phyloP scores from a whole-genome alignment of 1,140 invertebrate species.

The Pseudoatta argentina region DNA sequence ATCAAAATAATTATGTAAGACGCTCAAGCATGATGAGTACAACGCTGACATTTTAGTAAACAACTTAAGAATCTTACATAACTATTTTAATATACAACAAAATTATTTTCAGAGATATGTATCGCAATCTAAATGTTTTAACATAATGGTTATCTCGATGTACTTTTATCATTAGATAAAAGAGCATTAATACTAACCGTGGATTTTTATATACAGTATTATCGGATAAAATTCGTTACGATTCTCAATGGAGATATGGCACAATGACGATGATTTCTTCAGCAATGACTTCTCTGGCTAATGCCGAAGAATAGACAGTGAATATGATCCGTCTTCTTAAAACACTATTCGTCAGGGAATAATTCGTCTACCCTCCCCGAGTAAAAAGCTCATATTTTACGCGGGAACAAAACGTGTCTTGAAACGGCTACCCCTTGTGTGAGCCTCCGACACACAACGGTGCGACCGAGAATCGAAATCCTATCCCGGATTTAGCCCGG shows the following conservation, averaged over 20 bases:
- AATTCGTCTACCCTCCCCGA: constrained; percentile 32
- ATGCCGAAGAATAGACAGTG: constrained; percentile 22
- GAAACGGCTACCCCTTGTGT: constrained; percentile 9
- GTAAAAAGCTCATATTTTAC: constrained; percentile 55
- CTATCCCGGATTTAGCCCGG: constrained; percentile 40
- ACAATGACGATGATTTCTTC: constrained; percentile 15
- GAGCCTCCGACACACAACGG: constrained; percentile 25
- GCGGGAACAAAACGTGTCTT: constrained; percentile 33
- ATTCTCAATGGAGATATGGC: background rate
- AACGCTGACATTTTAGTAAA: no score
- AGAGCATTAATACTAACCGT: background rate
- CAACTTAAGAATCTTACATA: no score
- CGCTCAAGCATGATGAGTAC: no score
- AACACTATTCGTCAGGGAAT: constrained; percentile 33
- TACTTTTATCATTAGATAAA: background rate
- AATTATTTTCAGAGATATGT: no score
- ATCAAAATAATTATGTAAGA: no score
- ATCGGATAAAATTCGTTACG: background rate
- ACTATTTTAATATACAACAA: no score
- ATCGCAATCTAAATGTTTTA: no score
- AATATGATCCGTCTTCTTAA: constrained; percentile 32
- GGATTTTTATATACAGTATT: background rate
- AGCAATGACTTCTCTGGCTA: background rate
- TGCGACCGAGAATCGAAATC: constrained; percentile 10
- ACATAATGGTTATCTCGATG: no score